A percentile compares a stretch with the other conserved stretches of the same genome.
phyloP scores from a whole-genome alignment of 2,888 invertebrate species.

The Cheilosia scutellata region DNA sequence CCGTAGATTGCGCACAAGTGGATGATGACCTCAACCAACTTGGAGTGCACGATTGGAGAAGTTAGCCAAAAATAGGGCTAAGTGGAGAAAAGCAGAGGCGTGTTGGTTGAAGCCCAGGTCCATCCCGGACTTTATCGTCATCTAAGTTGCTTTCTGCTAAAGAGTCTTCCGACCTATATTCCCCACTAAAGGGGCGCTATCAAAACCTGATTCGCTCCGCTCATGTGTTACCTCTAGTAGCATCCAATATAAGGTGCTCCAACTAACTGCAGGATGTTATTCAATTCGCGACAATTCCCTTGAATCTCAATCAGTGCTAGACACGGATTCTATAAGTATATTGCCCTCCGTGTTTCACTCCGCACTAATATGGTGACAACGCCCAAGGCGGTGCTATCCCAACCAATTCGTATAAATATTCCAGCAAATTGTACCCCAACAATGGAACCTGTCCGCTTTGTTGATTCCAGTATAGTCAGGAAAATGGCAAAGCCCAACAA shows the following conservation, averaged over 20 bases:
- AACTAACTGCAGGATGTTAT: slow-evolving; percentile 46
- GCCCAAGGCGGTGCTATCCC: slow-evolving; percentile 42
- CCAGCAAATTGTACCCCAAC: slow-evolving; percentile 67
- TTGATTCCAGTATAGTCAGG: slow-evolving; percentile 27
- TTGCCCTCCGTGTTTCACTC: slow-evolving; percentile 3
- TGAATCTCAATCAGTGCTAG: slow-evolving; percentile 57
- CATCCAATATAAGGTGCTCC: slow-evolving; percentile 27
- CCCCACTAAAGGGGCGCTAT: background rate
- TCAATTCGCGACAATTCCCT: slow-evolving; percentile 28
- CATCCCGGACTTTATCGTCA: too few relatives aligned
- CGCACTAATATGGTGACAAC: slow-evolving; percentile 52
- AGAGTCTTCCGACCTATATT: too few relatives aligned
- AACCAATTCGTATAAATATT: slow-evolving; percentile 67
- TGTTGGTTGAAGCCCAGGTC: too few relatives aligned
- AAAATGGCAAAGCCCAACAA: slow-evolving; percentile 11
- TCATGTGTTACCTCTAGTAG: slow-evolving; percentile 17
- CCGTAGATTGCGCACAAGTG: too few relatives aligned
- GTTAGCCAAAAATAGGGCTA: too few relatives aligned
- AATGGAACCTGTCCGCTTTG: slow-evolving; percentile 65
- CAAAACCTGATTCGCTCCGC: slow-evolving; percentile 6
- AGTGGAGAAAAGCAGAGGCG: too few relatives aligned
- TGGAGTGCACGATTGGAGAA: too few relatives aligned
- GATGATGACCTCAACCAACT: too few relatives aligned
- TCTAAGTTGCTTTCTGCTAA: too few relatives aligned
- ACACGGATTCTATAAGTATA: slow-evolving; percentile 31